phyloP scores from a whole-genome alignment of 2,113 vertebrate species.

The Etheostoma spectabile region DNA sequence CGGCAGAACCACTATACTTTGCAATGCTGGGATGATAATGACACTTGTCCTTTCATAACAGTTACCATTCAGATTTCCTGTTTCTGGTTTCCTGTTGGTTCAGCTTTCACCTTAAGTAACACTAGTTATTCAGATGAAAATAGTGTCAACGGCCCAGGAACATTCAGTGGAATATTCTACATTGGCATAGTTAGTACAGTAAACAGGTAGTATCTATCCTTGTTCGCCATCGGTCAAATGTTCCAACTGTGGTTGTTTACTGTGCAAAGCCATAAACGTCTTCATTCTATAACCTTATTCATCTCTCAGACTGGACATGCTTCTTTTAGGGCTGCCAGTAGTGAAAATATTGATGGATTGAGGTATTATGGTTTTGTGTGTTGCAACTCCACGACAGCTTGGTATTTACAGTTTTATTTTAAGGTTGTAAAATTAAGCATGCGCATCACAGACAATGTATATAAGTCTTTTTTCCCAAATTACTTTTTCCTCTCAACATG shows the following conservation, averaged over 20 bases:
- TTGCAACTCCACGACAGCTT: conserved; percentile 46
- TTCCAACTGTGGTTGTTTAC: conserved; percentile 88
- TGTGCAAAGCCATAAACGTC: conserved; percentile 80
- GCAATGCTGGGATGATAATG: conserved; percentile 5
- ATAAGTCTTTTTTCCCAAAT: conserved; percentile 35
- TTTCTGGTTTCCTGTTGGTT: conserved; percentile 41
- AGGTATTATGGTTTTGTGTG: conserved; percentile 77
- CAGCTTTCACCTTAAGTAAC: conserved; percentile 54
- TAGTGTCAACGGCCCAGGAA: conserved; percentile 63
- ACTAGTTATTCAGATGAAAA: conserved; percentile 72
- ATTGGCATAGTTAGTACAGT: conserved; percentile 74
- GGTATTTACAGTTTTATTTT: conserved; percentile 73
- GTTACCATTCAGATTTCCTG: conserved; percentile 2
- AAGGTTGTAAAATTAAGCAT: conserved; percentile 47
- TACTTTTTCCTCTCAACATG: background rate
- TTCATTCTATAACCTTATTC: conserved; percentile 81
- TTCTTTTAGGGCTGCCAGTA: conserved; percentile 76
- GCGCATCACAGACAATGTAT: conserved; percentile 45
- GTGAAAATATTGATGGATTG: conserved; percentile 83
- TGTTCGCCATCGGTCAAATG: conserved; percentile 82
- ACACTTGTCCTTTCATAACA: conserved; percentile 22
- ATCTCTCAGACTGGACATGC: conserved; percentile 82
- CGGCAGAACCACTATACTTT: background rate
- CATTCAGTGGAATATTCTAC: conserved; percentile 84
- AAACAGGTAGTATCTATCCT: conserved; percentile 86